Evolutionary conservation across 2,113 vertebrate species (phyloP), one percentile per base, ranked within the genome.

Genomic region (Cheilinus undulatus): DNA sequence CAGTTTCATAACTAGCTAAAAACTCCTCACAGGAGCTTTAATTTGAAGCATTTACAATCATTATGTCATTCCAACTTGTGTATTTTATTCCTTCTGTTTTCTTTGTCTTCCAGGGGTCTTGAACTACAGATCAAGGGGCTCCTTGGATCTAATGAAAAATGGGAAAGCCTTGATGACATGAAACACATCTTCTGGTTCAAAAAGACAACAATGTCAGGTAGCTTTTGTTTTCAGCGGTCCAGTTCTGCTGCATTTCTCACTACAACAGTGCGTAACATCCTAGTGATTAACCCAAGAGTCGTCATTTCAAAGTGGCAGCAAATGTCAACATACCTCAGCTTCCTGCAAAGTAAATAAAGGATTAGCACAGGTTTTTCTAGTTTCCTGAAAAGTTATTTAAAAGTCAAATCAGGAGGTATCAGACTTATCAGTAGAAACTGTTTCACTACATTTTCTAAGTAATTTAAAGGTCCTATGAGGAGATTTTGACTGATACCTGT

Each of bases 151-250:
- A 22, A 0, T 3, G 8, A 87, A 58, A 27, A 70, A 14, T 91
- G 90, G 90, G 13, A 77, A 62, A 76, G 17, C 42, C 14, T 85
- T 36, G 76, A 91, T 0, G 75, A 76, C 45, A 77, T 91, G 14
- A 82, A 70, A 48, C 13, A 38, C 0, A 69, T 80, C 13, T 85
- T 90, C 49, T 48, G 54, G 45, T 42, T 2, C 38, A 82, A 78
- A 50, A 86, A 28, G 42, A 86, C 89, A 20, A 2, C 26, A 5
- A 62, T 84, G 10, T 87, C 83, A 64, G 86, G 91, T 92, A 82
- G 14, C 26, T 13, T 15, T 28, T 48, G 3, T 26, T 27, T 22
- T 17, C 3, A 32, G 30, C 48, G 12, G 24, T 5, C 2, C 17
- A 30, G 1, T 63, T 32, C 2, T 30, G 11, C 11, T 24, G 28